Evolutionary conservation across 2,113 vertebrate species (phyloP).

Genomic region (Campylorhamphus procurvoides): DNA sequence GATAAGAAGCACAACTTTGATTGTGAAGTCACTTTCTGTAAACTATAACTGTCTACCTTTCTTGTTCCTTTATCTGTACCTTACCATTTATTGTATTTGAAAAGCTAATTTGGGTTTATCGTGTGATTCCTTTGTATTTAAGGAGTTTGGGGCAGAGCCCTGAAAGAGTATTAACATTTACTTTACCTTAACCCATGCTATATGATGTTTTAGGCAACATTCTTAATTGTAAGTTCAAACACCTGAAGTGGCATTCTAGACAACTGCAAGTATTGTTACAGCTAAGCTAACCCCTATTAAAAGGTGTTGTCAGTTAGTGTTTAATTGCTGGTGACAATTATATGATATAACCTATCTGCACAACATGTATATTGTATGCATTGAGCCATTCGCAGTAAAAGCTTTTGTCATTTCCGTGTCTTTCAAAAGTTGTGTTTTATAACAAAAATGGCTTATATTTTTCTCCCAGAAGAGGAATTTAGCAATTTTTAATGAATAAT

Average conservation of each 20-base stretch:
- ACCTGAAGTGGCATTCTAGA: conserved; percentile 71
- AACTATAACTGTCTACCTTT: conserved; percentile 75
- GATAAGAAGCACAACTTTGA: conserved; percentile 90
- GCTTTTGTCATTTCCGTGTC: conserved; percentile 71
- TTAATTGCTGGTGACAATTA: conserved; percentile 70
- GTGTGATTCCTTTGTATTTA: conserved; percentile 91
- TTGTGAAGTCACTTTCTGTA: conserved; percentile 82
- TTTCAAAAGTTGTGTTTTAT: conserved; percentile 78
- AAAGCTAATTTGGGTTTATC: conserved; percentile 83
- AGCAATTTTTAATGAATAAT: conserved; percentile 79
- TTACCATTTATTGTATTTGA: conserved; percentile 76
- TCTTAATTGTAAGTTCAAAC: conserved; percentile 78
- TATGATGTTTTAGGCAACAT: conserved; percentile 84
- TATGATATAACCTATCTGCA: conserved; percentile 59
- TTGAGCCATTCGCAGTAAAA: conserved; percentile 64
- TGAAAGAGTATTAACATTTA: conserved; percentile 76
- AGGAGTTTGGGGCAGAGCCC: conserved; percentile 92
- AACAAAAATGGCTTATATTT: conserved; percentile 83
- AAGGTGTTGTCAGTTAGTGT: conserved; percentile 63
- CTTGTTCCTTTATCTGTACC: conserved; percentile 77
- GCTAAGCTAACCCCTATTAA: conserved; percentile 64
- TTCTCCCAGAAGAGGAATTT: conserved; percentile 76
- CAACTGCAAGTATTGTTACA: conserved; percentile 63
- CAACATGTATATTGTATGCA: conserved; percentile 71
- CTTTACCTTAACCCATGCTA: conserved; percentile 68